phyloP scores from a whole-genome alignment of 2,113 vertebrate genomes.

The Aegithalos caudatus region DNA sequence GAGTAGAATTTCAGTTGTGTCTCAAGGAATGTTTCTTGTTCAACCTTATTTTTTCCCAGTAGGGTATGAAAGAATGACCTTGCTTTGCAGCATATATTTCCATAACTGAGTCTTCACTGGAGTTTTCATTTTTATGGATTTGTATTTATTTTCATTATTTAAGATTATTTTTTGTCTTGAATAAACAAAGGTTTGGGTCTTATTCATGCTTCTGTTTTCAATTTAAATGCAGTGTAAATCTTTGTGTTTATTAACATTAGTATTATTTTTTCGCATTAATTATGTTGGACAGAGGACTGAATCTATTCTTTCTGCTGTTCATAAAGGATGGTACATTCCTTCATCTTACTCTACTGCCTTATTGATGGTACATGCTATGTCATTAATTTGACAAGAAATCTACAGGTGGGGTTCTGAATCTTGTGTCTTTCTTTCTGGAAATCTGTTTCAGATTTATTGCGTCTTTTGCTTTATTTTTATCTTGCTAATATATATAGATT shows the following conservation, averaged over 20 bases:
- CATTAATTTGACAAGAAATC: neutral
- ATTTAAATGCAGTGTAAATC: neutral
- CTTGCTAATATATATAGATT: neutral
- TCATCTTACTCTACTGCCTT: neutral
- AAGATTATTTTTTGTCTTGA: neutral
- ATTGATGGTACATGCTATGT: neutral
- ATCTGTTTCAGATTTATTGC: neutral
- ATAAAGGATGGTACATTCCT: neutral
- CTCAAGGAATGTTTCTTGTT: neutral
- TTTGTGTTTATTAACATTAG: neutral
- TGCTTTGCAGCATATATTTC: neutral
- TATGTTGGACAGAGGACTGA: neutral
- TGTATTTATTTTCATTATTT: neutral
- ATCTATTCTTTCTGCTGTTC: neutral
- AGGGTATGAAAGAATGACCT: neutral
- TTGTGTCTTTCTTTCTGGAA: neutral
- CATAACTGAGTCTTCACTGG: neutral
- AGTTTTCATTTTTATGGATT: neutral
- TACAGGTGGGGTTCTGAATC: neutral
- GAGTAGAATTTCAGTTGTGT: neutral
- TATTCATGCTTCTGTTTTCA: neutral
- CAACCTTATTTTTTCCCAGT: neutral
- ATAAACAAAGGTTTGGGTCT: neutral
- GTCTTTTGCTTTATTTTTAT: neutral
- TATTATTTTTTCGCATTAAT: neutral